Evolutionary conservation across 2,113 vertebrate genomes (phyloP).

Genomic region (Chloebia gouldiae): DNA sequence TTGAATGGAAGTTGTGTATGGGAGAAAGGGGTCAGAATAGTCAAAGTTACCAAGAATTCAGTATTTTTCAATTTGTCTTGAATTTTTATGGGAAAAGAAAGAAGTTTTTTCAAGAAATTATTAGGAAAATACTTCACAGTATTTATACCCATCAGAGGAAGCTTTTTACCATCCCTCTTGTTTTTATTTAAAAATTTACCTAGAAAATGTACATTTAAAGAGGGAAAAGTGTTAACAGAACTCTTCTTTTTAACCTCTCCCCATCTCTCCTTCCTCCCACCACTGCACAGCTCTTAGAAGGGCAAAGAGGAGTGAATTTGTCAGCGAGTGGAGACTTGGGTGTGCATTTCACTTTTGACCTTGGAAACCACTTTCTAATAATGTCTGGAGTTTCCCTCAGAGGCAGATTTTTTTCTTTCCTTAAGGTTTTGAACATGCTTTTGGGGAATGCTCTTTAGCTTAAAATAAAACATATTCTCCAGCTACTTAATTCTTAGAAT

Average conservation of each 20-base stretch:
- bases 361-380: background rate
- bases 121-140: background rate
- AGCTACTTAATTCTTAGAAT: background rate
- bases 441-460: background rate
- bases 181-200: background rate
- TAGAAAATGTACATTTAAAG: background rate
- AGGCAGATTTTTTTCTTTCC: background rate
- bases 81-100: background rate
- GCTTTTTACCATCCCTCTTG: fast-evolving
- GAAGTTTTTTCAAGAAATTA: background rate
- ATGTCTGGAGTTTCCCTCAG: background rate
- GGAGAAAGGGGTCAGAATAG: background rate
- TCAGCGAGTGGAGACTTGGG: background rate
- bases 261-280: background rate
- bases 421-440: background rate
- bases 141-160: background rate
- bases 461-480: background rate
- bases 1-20: background rate
- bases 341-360: background rate
- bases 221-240: background rate
- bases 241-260: background rate
- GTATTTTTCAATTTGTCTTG: background rate
- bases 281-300: background rate
- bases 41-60: background rate
- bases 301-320: background rate